Percentiles rank a stretch among this genome's conserved stretches.
These are phyloP conservation scores for Mustela nigripes DNA, from an alignment of 2,113 vertebrate species.

Conservation along the genomic window DNA sequence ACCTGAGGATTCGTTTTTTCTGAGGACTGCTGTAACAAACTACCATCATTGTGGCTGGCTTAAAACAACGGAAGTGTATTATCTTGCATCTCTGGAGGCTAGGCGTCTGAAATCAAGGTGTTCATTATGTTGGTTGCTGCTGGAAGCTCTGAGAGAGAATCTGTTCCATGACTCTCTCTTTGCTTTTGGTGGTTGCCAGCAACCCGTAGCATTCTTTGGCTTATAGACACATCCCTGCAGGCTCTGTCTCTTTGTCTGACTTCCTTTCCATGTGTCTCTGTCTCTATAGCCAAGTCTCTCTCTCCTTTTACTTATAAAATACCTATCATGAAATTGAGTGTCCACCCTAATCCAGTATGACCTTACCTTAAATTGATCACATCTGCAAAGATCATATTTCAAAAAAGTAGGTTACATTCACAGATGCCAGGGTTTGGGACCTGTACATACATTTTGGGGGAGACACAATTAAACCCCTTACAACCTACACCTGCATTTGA, in stretches of 20 bases:
- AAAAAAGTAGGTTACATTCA: not conserved
- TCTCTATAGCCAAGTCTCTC: not conserved
- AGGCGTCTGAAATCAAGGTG: not conserved
- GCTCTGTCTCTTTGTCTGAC: not conserved
- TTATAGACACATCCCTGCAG: not conserved
- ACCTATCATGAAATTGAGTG: not conserved
- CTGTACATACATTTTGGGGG: not conserved
- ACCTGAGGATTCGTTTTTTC: not conserved
- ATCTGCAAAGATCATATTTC: constrained; percentile 1
- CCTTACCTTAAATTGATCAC: not conserved
- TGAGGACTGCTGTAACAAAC: not conserved
- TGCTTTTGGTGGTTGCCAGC: not conserved
- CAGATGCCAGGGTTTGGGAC: not conserved
- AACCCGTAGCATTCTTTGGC: not conserved
- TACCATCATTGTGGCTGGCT: not conserved
- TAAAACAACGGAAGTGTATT: not conserved
- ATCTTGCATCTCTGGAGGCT: not conserved
- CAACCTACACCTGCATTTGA: not conserved
- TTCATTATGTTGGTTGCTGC: not conserved
- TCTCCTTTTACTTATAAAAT: not conserved
- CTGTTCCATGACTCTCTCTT: not conserved
- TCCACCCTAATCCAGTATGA: not conserved
- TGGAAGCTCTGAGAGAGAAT: not conserved
- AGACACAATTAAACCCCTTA: not conserved
- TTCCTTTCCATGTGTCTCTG: not conserved